These are phyloP conservation scores for Pachypsylla venusta DNA, from an alignment of 1,140 invertebrate species.

Conservation along the genomic window DNA sequence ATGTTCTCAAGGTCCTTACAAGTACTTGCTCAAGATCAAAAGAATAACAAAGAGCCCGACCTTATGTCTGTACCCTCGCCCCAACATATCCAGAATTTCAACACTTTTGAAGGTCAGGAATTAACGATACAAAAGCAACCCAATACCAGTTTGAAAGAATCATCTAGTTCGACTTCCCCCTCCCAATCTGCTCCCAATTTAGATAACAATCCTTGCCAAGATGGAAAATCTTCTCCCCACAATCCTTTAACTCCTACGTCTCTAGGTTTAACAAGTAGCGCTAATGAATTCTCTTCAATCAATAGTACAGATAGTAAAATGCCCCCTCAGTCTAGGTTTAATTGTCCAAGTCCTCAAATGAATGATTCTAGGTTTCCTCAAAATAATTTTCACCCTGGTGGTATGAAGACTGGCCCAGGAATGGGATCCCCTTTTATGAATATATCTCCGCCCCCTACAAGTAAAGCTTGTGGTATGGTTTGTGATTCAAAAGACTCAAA, in stretches of 20 bases:
- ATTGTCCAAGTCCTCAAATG: slow-evolving; percentile 26
- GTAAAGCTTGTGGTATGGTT: slow-evolving; percentile 12
- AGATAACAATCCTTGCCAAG: slow-evolving; percentile 13
- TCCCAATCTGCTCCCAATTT: slow-evolving; percentile 32
- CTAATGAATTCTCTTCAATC: not conserved
- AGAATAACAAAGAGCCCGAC: slow-evolving; percentile 57
- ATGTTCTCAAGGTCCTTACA: slow-evolving; percentile 62
- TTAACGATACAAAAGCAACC: slow-evolving; percentile 92
- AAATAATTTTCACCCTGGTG: slow-evolving; percentile 7
- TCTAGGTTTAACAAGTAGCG: not conserved
- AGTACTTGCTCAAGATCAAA: slow-evolving; percentile 16
- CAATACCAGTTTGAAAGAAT: slow-evolving; percentile 72
- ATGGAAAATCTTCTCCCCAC: slow-evolving; percentile 16
- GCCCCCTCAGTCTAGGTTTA: slow-evolving; percentile 22
- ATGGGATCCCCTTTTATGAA: slow-evolving; percentile 19
- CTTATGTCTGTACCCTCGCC: slow-evolving; percentile 91
- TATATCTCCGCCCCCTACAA: slow-evolving; percentile 14
- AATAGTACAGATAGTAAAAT: slow-evolving; percentile 13
- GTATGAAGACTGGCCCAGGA: slow-evolving; percentile 2
- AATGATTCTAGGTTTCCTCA: slow-evolving; percentile 5
- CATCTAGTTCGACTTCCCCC: slow-evolving; percentile 38
- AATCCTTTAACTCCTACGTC: slow-evolving; percentile 8
- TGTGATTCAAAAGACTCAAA: slow-evolving; percentile 14
- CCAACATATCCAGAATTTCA: slow-evolving; percentile 89
- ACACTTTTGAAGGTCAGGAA: slow-evolving; percentile 91